Evolutionary conservation across 2,113 vertebrate genomes (phyloP).

Genomic region (Seriola rivoliana): DNA sequence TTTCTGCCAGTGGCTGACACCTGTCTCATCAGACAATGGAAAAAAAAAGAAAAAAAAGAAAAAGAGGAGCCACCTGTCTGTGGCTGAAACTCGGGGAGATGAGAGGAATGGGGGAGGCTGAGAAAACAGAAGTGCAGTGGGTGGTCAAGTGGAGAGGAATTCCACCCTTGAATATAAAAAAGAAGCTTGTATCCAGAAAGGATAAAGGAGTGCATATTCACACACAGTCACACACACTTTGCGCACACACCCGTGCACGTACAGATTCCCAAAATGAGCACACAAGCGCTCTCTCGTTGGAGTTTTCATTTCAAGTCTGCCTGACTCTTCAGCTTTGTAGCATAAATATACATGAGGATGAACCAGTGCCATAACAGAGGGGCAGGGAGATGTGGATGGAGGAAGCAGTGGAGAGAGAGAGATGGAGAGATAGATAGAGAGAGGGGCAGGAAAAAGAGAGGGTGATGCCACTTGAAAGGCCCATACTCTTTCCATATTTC

Average conservation of each 20-base stretch:
- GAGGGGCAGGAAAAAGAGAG: conserved; percentile 41
- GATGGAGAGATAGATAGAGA: conserved; percentile 24
- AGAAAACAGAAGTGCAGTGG: conserved; percentile 55
- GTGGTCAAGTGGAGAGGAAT: conserved; percentile 65
- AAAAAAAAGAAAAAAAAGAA: conserved; percentile 27
- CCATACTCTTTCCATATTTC: conserved; percentile 38
- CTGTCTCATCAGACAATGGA: conserved; percentile 70
- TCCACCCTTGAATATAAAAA: conserved; percentile 68
- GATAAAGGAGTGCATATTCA: conserved; percentile 61
- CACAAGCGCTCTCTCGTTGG: conserved; percentile 60
- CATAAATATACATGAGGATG: conserved; percentile 82
- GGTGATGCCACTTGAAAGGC: conserved; percentile 58
- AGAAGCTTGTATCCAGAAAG: conserved; percentile 58
- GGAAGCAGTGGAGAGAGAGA: conserved; percentile 22
- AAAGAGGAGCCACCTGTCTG: conserved; percentile 52
- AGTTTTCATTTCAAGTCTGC: conserved; percentile 78
- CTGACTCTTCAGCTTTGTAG: conserved; percentile 75
- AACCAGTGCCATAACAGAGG: conserved; percentile 72
- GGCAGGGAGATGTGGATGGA: conserved; percentile 49
- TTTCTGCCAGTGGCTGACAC: conserved; percentile 75
- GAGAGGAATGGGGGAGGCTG: conserved; percentile 41
- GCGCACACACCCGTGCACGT: conserved; percentile 23
- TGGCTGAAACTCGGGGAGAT: conserved; percentile 47
- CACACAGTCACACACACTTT: conserved; percentile 30
- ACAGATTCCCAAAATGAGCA: conserved; percentile 57